phyloP scores from a whole-genome alignment of 2,888 invertebrate genomes.

The Drosophila algonquin region DNA sequence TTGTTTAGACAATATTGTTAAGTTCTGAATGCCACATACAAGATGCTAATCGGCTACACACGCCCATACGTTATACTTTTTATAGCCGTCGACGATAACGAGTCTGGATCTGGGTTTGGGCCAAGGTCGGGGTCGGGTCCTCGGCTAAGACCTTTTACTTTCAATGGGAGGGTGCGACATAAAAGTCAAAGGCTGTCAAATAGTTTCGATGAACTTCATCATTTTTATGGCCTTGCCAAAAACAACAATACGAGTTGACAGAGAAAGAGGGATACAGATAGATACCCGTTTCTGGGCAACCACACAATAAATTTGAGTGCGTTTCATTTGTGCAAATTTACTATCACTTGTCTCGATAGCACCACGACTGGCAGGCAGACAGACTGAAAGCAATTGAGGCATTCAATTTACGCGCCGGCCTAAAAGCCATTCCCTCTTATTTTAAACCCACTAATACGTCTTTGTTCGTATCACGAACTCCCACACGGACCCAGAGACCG shows the following conservation, averaged over 20 bases:
- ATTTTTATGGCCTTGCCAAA: constrained; percentile 56
- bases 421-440: constrained; percentile 43
- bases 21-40: constrained; percentile 23
- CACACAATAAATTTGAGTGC: constrained; percentile 72
- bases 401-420: constrained; percentile 67
- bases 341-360: constrained; percentile 68
- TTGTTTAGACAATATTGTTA: constrained; percentile 22
- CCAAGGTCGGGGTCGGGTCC: constrained; percentile 5
- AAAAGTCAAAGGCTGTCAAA: constrained; percentile 58
- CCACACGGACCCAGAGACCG: constrained; percentile 5
- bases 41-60: constrained; percentile 47
- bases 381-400: constrained; percentile 50
- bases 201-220: constrained; percentile 74
- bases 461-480: constrained; percentile 53
- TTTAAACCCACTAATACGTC: constrained; percentile 69
- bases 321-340: constrained; percentile 63
- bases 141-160: constrained; percentile 34
- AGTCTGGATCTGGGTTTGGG: constrained; percentile 5
- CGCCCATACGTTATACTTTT: constrained; percentile 28
- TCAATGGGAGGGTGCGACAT: constrained; percentile 44
- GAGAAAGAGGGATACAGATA: constrained; percentile 24
- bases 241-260: constrained; percentile 27
- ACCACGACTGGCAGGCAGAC: constrained; percentile 36
- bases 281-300: constrained; percentile 44
- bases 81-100: constrained; percentile 38